Base-by-base conservation (phyloP, 2,888 invertebrate species). In the Agapetus fuscipes region DNA sequence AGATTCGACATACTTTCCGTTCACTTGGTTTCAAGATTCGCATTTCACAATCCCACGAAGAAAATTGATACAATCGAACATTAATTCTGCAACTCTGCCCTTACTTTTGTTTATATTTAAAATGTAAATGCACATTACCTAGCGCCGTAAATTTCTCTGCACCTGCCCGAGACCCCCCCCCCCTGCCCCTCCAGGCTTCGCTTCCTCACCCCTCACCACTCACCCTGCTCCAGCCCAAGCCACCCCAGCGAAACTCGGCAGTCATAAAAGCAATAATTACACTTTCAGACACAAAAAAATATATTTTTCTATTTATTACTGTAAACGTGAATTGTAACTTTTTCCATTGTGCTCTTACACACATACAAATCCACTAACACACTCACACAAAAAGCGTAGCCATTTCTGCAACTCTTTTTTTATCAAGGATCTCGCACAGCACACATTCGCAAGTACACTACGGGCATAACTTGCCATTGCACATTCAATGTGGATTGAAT, bases 241-340 rank as follows among this genome's bases (percentile, higher is more conserved):
- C 30, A 30, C 30, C 15, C 30, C 10, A 26, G 20, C 5, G 5
- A 20, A 20, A 20, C 20, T 20, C 20, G 20, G 20, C 20, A 34
- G 34, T 34, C 34, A 28, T 39, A 39, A 39, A 39, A 39, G 25
- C 39, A 33, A 39, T 39, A 39, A 39, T 39, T 39, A 39, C 37
- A 37, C 34, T 39, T 34, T 20, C 34, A 34, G 39, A 20, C 39
- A 34, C 34, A 39, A 39, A n/a, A n/a, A 35, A 34, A 38, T 39
- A 27, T 17, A 32, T 32, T 32, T 39, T 39, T 30, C 27, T 39
- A 34, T 39, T 39, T 39, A 39, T 39, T 34, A 28, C 31, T 32
- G 26, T 2, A 7, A 32, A n/a, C 32, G 20, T 12, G 16, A 12
- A 11, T 11, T 30, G 30, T 30, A 30, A 30, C 16, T 30, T 30